Evolutionary conservation across 2,113 vertebrate genomes (phyloP), one percentile per base, ranked within the genome.

Genomic region (Callipepla squamata): DNA sequence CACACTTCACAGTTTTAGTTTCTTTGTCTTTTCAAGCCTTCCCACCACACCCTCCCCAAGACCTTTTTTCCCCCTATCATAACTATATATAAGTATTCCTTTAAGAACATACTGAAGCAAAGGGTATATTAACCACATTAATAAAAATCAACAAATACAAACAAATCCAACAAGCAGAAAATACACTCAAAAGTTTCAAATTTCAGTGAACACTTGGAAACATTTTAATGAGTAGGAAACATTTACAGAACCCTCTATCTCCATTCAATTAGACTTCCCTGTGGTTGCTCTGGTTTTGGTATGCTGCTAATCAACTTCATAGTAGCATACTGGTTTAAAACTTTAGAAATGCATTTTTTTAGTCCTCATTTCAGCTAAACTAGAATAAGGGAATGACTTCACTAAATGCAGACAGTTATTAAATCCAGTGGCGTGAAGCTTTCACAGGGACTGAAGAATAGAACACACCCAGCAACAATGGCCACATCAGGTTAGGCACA

Each of bases 61-160:
- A 80, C 42, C 2, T n/a, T 47, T 86, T 59, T 63, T 16, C 7
- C 23, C 50, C 28, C 66, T 36, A 7, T 38, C 51, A 38, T 32
- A 53, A 40, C 61, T 40, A n/a, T 3, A 4, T 6, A 40, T 10
- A 6, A 25, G 14, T 2, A 4, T 6, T 5, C 18, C 10, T 58
- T 36, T 22, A 59, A 62, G 13, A n/a, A 6, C 7, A 77, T 4
- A 34, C 11, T 53, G 59, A 61, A 42, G 36, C 15, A 40, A 68
- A 91, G 4, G 13, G 11, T 83, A 9, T 18, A 51, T 44, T 51
- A 90, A 55, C 8, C 3, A 18, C 20, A 44, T 13, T 25, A 15
- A 53, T 73, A 18, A 70, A 12, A 12, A 74, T 19, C 40, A 87
- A 44, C 22, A 18, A 81, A 79, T 15, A 32, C 0, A 42, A 11